Percentiles rank a stretch among this genome's conserved stretches.
These are phyloP conservation scores for Aphelocoma coerulescens DNA, from an alignment of 2,113 vertebrate genomes.

Conservation along the genomic window DNA sequence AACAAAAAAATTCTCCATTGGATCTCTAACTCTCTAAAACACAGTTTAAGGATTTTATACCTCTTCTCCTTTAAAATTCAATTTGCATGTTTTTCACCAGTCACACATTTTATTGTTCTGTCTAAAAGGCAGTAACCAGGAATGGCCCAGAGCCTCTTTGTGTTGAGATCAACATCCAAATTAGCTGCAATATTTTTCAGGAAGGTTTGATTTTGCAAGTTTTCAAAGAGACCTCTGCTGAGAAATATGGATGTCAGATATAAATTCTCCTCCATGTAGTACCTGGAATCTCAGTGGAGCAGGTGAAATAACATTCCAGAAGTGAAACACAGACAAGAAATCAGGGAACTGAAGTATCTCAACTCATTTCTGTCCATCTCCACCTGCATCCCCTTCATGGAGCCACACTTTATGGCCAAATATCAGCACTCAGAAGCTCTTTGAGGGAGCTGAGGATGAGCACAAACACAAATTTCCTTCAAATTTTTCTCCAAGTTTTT, in stretches of 20 bases:
- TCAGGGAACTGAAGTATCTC: neutral
- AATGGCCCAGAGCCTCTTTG: neutral
- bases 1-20: neutral
- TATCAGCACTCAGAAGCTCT: neutral
- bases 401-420: neutral
- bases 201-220: neutral
- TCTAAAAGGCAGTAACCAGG: neutral
- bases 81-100: neutral
- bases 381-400: neutral
- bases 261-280: neutral
- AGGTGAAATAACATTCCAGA: neutral
- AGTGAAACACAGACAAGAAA: neutral
- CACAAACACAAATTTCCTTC: neutral
- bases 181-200: neutral
- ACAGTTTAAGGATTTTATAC: neutral
- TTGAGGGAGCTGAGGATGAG: neutral
- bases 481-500: neutral
- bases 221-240: neutral
- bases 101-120: neutral
- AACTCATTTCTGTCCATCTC: neutral
- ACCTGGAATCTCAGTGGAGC: neutral
- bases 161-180: neutral
- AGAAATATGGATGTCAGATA: neutral
- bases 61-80: neutral
- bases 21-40: neutral